Conservation (phyloP, 2,797 vertebrate genomes). For the Ambastaia sidthimunki region DNA sequence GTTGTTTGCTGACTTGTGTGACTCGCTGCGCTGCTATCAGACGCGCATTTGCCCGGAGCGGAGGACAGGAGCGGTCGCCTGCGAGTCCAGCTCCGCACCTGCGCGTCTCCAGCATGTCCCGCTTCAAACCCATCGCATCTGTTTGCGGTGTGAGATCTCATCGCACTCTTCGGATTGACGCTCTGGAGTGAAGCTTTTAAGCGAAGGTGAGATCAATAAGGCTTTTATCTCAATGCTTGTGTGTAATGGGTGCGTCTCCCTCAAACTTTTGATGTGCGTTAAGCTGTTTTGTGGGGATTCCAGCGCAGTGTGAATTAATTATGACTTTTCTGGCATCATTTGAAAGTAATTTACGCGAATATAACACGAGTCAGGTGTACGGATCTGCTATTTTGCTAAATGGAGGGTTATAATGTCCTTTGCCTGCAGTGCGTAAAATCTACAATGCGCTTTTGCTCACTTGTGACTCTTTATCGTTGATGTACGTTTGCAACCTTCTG, state of each 20-base stretch:
- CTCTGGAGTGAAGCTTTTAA: slow-evolving; percentile 42
- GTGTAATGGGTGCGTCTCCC: slow-evolving; percentile 27
- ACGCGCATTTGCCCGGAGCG: slow-evolving; percentile 65
- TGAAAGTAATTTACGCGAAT: neutral
- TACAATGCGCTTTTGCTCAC: slow-evolving; percentile 12
- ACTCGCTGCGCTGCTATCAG: slow-evolving; percentile 56
- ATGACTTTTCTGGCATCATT: neutral
- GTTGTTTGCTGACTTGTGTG: slow-evolving; percentile 54
- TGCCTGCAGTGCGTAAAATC: slow-evolving; percentile 44
- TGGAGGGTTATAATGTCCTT: slow-evolving; percentile 1
- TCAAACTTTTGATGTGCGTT: slow-evolving; percentile 50
- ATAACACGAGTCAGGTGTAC: neutral
- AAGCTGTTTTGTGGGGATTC: neutral
- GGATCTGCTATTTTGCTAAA: neutral
- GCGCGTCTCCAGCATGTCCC: slow-evolving; percentile 68
- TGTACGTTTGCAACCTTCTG: neutral
- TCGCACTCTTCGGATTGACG: slow-evolving; percentile 23
- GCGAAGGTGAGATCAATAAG: slow-evolving; percentile 51
- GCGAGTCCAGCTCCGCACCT: slow-evolving; percentile 54
- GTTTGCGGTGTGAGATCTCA: slow-evolving; percentile 55
- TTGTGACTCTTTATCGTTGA: neutral
- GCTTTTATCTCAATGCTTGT: slow-evolving; percentile 29
- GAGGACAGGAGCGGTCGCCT: slow-evolving; percentile 66
- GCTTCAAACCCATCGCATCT: slow-evolving; percentile 70
- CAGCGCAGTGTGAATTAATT: neutral